Base-by-base conservation (phyloP, 2,113 vertebrate genomes). In the Martes martes region DNA sequence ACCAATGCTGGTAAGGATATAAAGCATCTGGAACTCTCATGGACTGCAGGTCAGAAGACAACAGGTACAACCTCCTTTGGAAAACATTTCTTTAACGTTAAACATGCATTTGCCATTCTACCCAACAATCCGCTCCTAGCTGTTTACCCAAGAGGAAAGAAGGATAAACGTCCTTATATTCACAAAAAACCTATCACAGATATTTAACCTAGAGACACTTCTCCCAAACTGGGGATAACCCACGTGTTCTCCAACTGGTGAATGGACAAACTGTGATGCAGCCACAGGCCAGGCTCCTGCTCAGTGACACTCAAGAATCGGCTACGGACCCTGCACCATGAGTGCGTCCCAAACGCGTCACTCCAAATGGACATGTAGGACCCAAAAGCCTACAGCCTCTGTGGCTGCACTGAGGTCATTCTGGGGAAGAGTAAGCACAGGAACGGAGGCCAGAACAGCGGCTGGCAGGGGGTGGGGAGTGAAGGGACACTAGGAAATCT, bases 251-350 rank as follows among this genome's bases (percentile, higher is more conserved):
- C 57, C 69, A 61, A 1, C 0, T n/a, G 21, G 52, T 7, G n/a
- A 18, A 39, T 15, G 10, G 33, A 65, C 45, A 15, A n/a, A 76
- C 84, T 14, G 36, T 5, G 19, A 45, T 0, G 4, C 6, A 13
- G 0, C 10, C 18, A 52, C 14, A 10, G 21, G 21, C 18, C 0
- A 10, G 47, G 8, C 52, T 4, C 9, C 33, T 15, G 10, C 10
- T 26, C 50, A 18, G 0, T 16, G 55, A 26, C 3, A 36, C 14
- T 67, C 13, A 67, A 78, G 67, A 4, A 47, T 6, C 47, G 24
- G 63, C 16, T 4, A 7, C 19, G 2, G 31, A 26, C 0, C 26
- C 10, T 0, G 47, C 47, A 33, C 39, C 33, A 0, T 0, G 5
- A 8, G 39, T 39, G 19, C 16, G 2, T 14, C 84, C 76, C 78